phyloP scores from a whole-genome alignment of 2,113 vertebrate species.

The Caranx ignobilis region DNA sequence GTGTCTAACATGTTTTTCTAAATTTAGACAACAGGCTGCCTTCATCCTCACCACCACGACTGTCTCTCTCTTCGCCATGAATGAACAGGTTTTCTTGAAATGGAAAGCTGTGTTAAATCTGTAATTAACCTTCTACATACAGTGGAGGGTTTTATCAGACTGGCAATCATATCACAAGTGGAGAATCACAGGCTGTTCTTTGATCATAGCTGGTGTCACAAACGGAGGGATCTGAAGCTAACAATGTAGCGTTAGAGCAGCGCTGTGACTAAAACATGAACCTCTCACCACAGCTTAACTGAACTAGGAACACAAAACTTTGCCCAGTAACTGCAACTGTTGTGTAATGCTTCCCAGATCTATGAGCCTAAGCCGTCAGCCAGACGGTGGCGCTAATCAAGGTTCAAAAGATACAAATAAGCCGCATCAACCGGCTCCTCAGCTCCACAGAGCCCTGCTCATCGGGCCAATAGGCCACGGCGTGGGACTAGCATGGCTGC shows the following conservation, averaged over 20 bases:
- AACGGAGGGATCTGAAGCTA: not conserved
- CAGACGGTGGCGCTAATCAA: too few species aligned
- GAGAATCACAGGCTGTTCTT: not conserved
- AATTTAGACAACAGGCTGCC: not conserved
- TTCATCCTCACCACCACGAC: not conserved
- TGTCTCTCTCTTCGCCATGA: not conserved
- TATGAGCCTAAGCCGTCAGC: too few species aligned
- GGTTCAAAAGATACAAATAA: too few species aligned
- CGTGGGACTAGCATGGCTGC: too few species aligned
- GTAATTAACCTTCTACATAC: not conserved
- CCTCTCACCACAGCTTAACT: not conserved
- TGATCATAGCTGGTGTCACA: not conserved
- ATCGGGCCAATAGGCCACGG: too few species aligned
- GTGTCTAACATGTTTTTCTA: conserved; percentile 1
- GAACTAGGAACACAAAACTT: too few species aligned
- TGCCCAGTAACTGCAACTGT: too few species aligned
- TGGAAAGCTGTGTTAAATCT: not conserved
- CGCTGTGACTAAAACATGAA: not conserved
- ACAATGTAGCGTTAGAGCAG: not conserved
- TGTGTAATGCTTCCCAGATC: too few species aligned
- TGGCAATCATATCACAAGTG: not conserved
- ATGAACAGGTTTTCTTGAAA: not conserved
- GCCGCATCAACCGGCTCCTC: too few species aligned
- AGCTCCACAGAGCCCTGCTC: too few species aligned
- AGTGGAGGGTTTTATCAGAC: not conserved